Evolutionary conservation across 1,140 invertebrate genomes (phyloP), one percentile per base, ranked within the genome.

Genomic region (Drosophila sucinea): DNA sequence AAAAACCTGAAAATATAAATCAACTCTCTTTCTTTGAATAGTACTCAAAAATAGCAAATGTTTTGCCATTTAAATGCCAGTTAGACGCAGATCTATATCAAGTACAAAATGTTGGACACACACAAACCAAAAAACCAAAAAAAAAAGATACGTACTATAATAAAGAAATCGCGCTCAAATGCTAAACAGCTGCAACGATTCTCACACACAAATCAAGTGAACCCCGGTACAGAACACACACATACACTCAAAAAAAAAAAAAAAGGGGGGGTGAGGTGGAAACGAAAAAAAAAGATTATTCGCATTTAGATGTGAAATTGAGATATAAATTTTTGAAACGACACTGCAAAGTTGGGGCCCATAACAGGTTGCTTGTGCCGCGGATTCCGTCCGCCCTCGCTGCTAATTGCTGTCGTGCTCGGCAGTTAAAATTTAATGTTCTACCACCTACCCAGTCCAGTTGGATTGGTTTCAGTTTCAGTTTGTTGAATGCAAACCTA

Each of bases 251-350:
- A 10, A 64, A 32, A 54, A 40, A 67, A 44, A 63, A 57, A 30
- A 35, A 29, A 23, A 38, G 68, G 35, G 8, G 10, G n/a, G 57
- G 44, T 29, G 70, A 29, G 44, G 30, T 38, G 29, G 51, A 63
- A 71, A 47, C 69, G 47, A 63, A 23, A 44, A 73, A 81, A 84
- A 84, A 85, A 89, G 78, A 78, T 89, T 90, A 89, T 89, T 89
- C 84, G 84, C 84, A 89, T 89, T 89, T 89, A 89, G 84, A 89
- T 89, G 84, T 89, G 85, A 90, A 90, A 89, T 89, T 81, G 84
- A 89, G 84, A 89, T 89, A 89, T 89, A 89, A 89, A 89, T 89
- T 89, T 83, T 89, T 90, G 71, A 89, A 89, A 90, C 85, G 84
- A 79, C 80, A 89, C 70, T 69, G 66, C 64, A 60, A 51, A 51